phyloP scores from a whole-genome alignment of 2,888 invertebrate species.

The Smittia sp. region DNA sequence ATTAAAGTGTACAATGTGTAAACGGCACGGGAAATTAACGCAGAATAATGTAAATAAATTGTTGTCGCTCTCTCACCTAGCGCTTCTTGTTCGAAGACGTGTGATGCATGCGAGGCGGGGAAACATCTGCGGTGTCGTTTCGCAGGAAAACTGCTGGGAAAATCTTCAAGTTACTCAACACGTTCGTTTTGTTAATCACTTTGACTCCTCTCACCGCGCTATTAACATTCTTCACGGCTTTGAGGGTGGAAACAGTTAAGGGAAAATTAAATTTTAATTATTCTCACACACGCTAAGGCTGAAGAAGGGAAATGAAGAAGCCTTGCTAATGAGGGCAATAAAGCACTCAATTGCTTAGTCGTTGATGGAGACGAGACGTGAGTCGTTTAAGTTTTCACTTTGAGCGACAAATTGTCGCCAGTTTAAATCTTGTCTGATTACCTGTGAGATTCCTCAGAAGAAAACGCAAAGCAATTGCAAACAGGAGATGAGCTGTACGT shows the following conservation, averaged over 20 bases:
- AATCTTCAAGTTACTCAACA: slow-evolving; percentile 17
- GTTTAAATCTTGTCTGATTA: not conserved
- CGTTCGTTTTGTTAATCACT: slow-evolving; percentile 15
- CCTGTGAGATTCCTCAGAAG: not conserved
- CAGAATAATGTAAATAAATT: slow-evolving; percentile 35
- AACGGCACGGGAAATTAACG: slow-evolving; percentile 28
- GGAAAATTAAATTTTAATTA: slow-evolving; percentile 39
- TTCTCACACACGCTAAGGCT: slow-evolving; percentile 19
- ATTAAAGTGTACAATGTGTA: slow-evolving; percentile 37
- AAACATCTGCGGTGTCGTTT: slow-evolving; percentile 25
- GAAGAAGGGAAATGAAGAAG: not conserved
- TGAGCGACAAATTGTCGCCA: not conserved
- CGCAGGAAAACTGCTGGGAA: not conserved
- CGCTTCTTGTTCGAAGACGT: slow-evolving; percentile 7
- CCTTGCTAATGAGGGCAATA: not conserved
- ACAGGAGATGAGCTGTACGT: slow-evolving; percentile 23
- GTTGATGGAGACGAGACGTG: not conserved
- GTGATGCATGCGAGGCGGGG: not conserved
- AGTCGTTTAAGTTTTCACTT: not conserved
- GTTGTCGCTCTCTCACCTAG: slow-evolving; percentile 28
- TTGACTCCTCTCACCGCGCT: slow-evolving; percentile 4
- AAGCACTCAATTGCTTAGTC: slow-evolving; percentile 4
- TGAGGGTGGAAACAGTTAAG: not conserved
- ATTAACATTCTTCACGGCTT: not conserved
- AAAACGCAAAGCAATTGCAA: slow-evolving; percentile 1